A percentile compares a stretch with the other conserved stretches of the same genome.
These are phyloP conservation scores for Drusus annulatus DNA, from an alignment of 1,140 invertebrate genomes.

Conservation along the genomic window DNA sequence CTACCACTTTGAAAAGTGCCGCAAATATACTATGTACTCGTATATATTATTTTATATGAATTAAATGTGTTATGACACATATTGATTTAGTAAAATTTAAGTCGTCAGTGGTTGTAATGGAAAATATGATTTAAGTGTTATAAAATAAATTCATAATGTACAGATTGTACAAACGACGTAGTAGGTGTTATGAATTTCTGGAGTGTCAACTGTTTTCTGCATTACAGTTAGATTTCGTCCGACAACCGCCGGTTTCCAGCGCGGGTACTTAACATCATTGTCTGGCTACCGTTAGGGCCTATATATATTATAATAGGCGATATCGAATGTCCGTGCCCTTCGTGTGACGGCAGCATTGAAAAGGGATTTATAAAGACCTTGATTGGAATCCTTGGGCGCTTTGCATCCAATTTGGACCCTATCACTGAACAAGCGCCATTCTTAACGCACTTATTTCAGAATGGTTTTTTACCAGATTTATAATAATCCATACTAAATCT, in stretches of 20 bases:
- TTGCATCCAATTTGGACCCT: slow-evolving; percentile 34
- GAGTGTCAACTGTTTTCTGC: too few species aligned
- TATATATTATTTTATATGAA: too few species aligned
- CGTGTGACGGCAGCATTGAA: slow-evolving; percentile 5
- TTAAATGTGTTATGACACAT: too few species aligned
- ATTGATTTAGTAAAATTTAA: too few species aligned
- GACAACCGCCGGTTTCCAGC: not conserved
- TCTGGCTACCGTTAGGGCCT: slow-evolving; percentile 40
- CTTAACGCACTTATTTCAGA: slow-evolving; percentile 28
- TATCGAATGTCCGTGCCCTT: slow-evolving; percentile 36
- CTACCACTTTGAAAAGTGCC: too few species aligned
- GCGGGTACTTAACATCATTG: not conserved
- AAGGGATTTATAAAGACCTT: slow-evolving; percentile 41
- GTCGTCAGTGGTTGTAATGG: too few species aligned
- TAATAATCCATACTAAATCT: slow-evolving; percentile 29
- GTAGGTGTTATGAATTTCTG: too few species aligned
- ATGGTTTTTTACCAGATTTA: slow-evolving; percentile 26
- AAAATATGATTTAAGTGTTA: too few species aligned
- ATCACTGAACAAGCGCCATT: slow-evolving; percentile 25
- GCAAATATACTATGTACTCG: too few species aligned
- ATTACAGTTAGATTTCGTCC: too few species aligned
- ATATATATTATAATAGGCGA: slow-evolving; percentile 23
- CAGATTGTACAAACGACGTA: too few species aligned
- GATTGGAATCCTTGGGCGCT: slow-evolving; percentile 40
- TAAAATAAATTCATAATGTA: too few species aligned